Conservation (phyloP, 2,113 vertebrate species). For the Oceanodroma tethys region DNA sequence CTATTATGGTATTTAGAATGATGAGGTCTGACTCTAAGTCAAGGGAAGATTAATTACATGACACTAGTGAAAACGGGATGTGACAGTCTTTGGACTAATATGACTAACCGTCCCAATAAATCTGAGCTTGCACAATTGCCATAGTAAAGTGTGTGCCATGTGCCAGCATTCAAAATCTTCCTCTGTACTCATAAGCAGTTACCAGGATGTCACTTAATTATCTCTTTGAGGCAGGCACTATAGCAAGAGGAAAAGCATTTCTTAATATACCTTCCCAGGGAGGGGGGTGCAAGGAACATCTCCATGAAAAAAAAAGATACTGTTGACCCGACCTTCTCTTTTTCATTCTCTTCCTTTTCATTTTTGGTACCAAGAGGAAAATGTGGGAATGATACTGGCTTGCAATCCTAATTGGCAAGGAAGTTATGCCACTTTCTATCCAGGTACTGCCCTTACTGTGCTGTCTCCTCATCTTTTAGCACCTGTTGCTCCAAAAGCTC, state of each 20-base stretch:
- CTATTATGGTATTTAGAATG: conserved; percentile 45
- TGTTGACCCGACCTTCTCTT: background rate
- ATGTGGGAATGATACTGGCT: background rate
- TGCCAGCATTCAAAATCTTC: conserved; percentile 13
- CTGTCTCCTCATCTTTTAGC: background rate
- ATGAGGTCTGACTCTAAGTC: conserved; percentile 48
- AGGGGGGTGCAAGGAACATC: background rate
- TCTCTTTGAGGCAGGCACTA: background rate
- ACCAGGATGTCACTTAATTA: conserved; percentile 50
- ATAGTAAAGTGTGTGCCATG: background rate
- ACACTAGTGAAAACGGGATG: conserved; percentile 53
- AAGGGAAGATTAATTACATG: conserved; percentile 63
- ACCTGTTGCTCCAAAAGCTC: background rate
- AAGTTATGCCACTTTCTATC: background rate
- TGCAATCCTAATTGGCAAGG: background rate
- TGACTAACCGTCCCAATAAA: conserved; percentile 47
- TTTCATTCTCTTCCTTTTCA: background rate
- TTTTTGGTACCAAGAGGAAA: background rate
- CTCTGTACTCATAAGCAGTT: conserved; percentile 1
- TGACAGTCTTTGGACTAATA: conserved; percentile 58
- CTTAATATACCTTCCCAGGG: background rate
- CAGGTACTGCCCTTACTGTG: background rate
- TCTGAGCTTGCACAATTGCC: conserved; percentile 54
- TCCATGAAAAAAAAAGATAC: background rate
- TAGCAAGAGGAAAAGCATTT: background rate